Evolutionary conservation across 2,797 vertebrate species (phyloP), one percentile per base, ranked within the genome.

Genomic region (Prunella strophiata): DNA sequence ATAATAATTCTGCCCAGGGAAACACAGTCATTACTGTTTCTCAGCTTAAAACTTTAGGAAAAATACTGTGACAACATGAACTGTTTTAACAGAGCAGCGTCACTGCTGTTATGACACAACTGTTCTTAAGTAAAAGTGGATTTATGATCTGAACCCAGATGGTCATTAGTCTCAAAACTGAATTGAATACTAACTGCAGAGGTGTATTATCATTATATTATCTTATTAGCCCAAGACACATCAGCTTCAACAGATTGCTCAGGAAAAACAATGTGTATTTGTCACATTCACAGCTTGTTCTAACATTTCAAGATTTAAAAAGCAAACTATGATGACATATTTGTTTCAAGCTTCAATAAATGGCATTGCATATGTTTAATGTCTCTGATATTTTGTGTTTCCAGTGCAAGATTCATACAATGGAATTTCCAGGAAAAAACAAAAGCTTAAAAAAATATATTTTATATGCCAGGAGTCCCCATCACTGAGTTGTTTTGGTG

Each of bases 321-420:
- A 85, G 65, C 66, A 91, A 77, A 94, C 51, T 94, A 38, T 91
- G 83, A 86, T 66, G 73, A 73, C 66, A 19, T 94, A 87, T 10
- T 94, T 61, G 88, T 94, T 95, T 88, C 36, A 93, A 93, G 91
- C 72, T 95, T 92, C 95, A 98, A 98, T 98, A 98, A 98, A 98
- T 82, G 78, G 36, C 65, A 86, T 92, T 87, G 94, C 58, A 92
- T 95, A 94, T 38, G 23, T 85, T 55, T 83, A 16, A 23, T 30
- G 82, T 94, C 50, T 91, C 47, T 92, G 29, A 3, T 88, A 7
- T 92, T 94, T 77, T 82, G 19, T 92, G 47, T 83, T 91, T 75
- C 26, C 40, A 42, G 20, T 65, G 8, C 42, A 82, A 86, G 25
- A 81, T 45, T 55, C 0, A 0, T 51, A 45, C 45, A 20, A 26